Evolutionary conservation across 2,113 vertebrate genomes (phyloP).

Genomic region (Nasalis larvatus): DNA sequence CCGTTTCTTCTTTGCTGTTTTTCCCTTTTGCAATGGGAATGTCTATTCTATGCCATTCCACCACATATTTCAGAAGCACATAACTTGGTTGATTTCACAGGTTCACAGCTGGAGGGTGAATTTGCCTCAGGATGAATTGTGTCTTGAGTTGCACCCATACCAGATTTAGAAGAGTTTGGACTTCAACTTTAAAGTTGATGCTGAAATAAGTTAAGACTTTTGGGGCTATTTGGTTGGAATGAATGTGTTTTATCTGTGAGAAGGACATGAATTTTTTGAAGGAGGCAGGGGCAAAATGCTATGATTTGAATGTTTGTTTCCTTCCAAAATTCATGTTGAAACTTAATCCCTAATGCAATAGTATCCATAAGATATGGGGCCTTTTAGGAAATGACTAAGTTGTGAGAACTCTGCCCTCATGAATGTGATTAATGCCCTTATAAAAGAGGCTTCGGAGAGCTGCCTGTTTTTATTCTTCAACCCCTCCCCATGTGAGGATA

Average conservation of each 20-base stretch:
- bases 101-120: background rate
- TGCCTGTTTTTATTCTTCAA: background rate
- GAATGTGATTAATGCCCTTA: background rate
- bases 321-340: background rate
- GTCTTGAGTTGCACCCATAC: background rate
- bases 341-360: background rate
- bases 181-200: background rate
- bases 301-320: background rate
- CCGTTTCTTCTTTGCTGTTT: background rate
- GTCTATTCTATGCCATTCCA: background rate
- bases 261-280: background rate
- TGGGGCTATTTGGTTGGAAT: background rate
- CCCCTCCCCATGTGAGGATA: background rate
- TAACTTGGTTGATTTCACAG: background rate
- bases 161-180: background rate
- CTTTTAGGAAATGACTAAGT: background rate
- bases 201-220: background rate
- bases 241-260: background rate
- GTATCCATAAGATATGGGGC: background rate
- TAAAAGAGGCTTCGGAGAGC: background rate
- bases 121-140: background rate
- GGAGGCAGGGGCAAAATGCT: background rate
- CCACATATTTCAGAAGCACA: background rate
- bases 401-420: background rate
- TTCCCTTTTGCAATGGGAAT: background rate